Conservation (phyloP, 2,888 invertebrate genomes). For the Gandaritis pyraliata region DNA sequence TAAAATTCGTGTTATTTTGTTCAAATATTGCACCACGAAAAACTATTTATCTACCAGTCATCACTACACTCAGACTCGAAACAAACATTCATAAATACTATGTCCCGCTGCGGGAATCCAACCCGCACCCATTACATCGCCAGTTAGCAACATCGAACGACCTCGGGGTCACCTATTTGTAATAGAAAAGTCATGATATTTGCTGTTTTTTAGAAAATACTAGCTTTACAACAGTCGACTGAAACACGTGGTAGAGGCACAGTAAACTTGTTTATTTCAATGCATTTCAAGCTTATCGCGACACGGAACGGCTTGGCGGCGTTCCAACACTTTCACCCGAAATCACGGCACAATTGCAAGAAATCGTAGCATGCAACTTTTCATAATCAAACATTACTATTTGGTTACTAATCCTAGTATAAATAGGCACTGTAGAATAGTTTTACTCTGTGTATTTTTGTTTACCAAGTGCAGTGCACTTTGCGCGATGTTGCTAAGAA, state of each 20-base stretch:
- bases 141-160: too few species aligned
- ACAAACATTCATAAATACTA: too few species aligned
- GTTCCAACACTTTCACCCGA: slow-evolving; percentile 75
- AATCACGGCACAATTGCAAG: slow-evolving; percentile 59
- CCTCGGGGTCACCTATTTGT: too few species aligned
- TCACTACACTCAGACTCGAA: too few species aligned
- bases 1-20: too few species aligned
- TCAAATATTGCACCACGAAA: too few species aligned
- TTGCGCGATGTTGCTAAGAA: slow-evolving; percentile 15
- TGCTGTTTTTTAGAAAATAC: not conserved
- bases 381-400: slow-evolving; percentile 38
- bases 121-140: too few species aligned
- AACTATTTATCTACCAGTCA: too few species aligned
- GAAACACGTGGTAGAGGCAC: slow-evolving; percentile 36
- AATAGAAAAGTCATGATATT: not conserved
- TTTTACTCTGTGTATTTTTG: slow-evolving; percentile 30
- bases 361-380: slow-evolving; percentile 36
- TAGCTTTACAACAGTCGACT: not conserved
- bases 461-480: slow-evolving; percentile 36
- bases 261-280: slow-evolving; percentile 65
- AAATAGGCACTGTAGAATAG: slow-evolving; percentile 29
- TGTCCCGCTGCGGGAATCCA: too few species aligned
- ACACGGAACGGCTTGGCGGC: slow-evolving; percentile 59
- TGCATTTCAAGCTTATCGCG: slow-evolving; percentile 50
- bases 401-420: slow-evolving; percentile 33